phyloP scores from a whole-genome alignment of 2,797 vertebrate genomes.

The Anguilla megastoma region DNA sequence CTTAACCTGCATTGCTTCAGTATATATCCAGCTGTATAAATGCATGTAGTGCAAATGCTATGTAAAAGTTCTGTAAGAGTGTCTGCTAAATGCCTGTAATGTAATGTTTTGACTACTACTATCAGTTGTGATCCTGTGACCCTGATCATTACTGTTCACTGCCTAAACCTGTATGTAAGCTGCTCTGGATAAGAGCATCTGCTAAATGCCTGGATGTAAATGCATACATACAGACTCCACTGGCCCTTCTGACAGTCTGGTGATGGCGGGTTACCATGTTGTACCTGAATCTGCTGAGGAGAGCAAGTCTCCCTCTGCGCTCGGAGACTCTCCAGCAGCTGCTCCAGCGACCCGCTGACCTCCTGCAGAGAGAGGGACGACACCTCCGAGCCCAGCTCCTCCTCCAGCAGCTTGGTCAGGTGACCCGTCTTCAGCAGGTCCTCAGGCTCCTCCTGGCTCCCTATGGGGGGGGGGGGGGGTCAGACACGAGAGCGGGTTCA shows the following conservation, averaged over 20 bases:
- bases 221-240: too few species aligned
- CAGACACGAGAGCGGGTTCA: not conserved
- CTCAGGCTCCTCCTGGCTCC: constrained; percentile 46
- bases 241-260: not conserved
- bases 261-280: not conserved
- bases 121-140: not conserved
- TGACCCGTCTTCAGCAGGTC: constrained; percentile 81
- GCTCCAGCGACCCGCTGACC: constrained; percentile 67
- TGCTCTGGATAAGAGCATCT: too few species aligned
- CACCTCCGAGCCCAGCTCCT: constrained; percentile 79
- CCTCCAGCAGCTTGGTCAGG: constrained; percentile 82
- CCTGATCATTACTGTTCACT: not conserved
- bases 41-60: too few species aligned
- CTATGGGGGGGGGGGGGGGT: constrained; percentile 43
- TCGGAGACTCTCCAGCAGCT: constrained; percentile 76
- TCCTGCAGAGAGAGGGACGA: constrained; percentile 77
- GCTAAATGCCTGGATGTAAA: not conserved
- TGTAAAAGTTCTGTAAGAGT: too few species aligned
- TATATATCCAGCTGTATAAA: too few species aligned
- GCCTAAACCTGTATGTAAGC: not conserved
- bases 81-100: too few species aligned
- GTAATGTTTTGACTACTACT: not conserved
- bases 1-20: too few species aligned
- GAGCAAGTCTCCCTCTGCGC: constrained; percentile 74
- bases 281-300: constrained; percentile 78